These are phyloP conservation scores for Lagorchestes hirsutus DNA, from an alignment of 2,797 vertebrate species.

Conservation along the genomic window DNA sequence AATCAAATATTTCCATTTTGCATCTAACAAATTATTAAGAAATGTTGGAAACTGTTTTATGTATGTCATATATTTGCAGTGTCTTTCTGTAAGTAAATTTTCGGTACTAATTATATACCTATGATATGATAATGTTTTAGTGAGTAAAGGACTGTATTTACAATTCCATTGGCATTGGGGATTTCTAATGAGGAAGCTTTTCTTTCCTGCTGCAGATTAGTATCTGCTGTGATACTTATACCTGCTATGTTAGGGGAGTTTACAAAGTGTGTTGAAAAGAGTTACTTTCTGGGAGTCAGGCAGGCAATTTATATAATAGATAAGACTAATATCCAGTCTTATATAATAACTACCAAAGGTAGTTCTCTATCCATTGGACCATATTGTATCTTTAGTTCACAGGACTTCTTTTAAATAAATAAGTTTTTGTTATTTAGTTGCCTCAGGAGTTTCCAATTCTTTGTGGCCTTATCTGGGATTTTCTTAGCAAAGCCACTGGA, in stretches of 20 bases:
- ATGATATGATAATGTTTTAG: not conserved
- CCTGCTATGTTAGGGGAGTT: not conserved
- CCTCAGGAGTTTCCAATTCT: not conserved
- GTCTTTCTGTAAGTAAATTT: not conserved
- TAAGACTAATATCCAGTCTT: too few relatives aligned
- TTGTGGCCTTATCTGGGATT: not conserved
- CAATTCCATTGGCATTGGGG: not conserved
- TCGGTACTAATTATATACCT: not conserved
- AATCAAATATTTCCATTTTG: slow-evolving; percentile 49
- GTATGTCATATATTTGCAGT: not conserved
- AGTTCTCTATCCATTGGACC: not conserved
- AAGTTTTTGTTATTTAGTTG: not conserved
- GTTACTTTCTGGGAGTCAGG: not conserved
- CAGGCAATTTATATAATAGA: not conserved
- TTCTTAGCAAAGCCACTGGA: not conserved
- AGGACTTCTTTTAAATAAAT: not conserved
- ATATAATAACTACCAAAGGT: too few relatives aligned
- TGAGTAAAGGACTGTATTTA: not conserved
- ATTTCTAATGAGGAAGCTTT: not conserved
- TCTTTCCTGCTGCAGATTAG: not conserved
- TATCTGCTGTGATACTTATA: not conserved
- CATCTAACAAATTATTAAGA: slow-evolving; percentile 46
- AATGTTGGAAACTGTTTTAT: slow-evolving; percentile 9
- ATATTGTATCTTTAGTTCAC: not conserved
- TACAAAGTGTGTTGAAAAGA: not conserved